A percentile compares a stretch with the other conserved stretches of the same genome.
Conservation (phyloP, 2,113 vertebrate genomes). For the Sphaerodactylus townsendi region DNA sequence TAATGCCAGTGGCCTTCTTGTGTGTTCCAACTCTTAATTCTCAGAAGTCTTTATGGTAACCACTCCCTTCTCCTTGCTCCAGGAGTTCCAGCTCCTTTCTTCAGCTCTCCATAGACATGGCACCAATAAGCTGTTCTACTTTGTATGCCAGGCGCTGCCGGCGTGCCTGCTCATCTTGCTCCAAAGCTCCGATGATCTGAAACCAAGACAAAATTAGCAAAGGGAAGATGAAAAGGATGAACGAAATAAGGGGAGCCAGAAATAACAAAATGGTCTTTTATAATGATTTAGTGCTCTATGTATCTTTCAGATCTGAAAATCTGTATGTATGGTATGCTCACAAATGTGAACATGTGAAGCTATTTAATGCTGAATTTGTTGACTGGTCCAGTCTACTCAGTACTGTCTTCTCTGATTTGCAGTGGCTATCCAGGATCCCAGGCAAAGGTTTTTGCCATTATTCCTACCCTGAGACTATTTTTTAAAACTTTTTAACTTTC, state of each 20-base stretch:
- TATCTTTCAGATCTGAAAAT: no score
- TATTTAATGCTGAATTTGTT: no score
- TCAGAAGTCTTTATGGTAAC: conserved; percentile 38
- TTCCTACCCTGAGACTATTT: no score
- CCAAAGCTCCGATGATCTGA: conserved; percentile 92
- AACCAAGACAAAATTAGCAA: background rate
- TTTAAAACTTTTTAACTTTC: background rate
- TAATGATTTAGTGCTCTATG: background rate
- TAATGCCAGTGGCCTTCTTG: conserved; percentile 46
- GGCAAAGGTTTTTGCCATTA: no score
- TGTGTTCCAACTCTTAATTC: conserved; percentile 50
- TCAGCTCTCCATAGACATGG: conserved; percentile 98
- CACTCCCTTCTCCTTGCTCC: conserved; percentile 51
- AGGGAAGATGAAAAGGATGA: background rate
- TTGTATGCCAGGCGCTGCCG: conserved; percentile 94
- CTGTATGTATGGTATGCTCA: no score
- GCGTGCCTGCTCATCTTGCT: conserved; percentile 93
- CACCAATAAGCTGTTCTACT: conserved; percentile 93
- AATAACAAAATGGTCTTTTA: conserved; percentile 3
- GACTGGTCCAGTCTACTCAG: no score
- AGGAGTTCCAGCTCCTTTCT: conserved; percentile 49
- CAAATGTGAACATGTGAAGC: no score
- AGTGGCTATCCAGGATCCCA: no score
- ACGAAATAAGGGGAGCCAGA: background rate
- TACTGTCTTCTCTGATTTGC: no score